Percentiles rank a stretch among this genome's conserved stretches.
These are phyloP conservation scores for Argyra leucocephala DNA, from an alignment of 2,888 invertebrate species.

Conservation along the genomic window DNA sequence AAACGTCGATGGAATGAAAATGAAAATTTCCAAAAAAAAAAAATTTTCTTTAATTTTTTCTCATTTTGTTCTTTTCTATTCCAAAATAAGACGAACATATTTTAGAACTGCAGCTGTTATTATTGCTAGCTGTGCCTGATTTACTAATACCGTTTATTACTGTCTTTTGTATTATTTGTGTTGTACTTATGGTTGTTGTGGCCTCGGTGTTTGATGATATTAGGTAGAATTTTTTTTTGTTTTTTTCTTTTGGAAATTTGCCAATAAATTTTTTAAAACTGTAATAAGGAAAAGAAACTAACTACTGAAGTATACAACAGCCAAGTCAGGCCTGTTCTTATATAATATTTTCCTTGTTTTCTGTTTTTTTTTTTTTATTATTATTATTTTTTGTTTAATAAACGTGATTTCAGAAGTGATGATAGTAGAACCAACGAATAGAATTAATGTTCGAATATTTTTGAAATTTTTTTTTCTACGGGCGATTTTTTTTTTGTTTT, in stretches of 20 bases:
- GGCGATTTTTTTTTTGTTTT: not conserved
- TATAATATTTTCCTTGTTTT: too few relatives aligned
- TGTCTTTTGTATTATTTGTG: not conserved
- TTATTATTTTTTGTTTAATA: not conserved
- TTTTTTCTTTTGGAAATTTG: not conserved
- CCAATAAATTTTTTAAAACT: not conserved
- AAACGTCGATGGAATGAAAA: conserved; percentile 1
- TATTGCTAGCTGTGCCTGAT: not conserved
- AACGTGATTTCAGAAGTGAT: not conserved
- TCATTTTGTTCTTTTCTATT: not conserved
- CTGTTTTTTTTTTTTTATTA: too few relatives aligned
- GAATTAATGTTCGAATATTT: not conserved
- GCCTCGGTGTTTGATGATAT: not conserved
- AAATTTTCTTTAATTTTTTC: not conserved
- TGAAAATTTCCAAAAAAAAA: too few relatives aligned
- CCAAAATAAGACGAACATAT: not conserved
- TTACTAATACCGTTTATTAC: not conserved
- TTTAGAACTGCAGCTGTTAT: not conserved
- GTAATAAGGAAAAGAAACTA: not conserved
- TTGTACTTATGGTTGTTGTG: not conserved
- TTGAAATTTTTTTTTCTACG: not conserved
- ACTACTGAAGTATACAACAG: not conserved
- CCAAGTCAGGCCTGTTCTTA: not conserved
- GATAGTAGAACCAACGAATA: not conserved
- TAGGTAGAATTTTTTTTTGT: not conserved